These are phyloP conservation scores for Brotula barbata DNA, from an alignment of 2,797 vertebrate species.

Conservation along the genomic window DNA sequence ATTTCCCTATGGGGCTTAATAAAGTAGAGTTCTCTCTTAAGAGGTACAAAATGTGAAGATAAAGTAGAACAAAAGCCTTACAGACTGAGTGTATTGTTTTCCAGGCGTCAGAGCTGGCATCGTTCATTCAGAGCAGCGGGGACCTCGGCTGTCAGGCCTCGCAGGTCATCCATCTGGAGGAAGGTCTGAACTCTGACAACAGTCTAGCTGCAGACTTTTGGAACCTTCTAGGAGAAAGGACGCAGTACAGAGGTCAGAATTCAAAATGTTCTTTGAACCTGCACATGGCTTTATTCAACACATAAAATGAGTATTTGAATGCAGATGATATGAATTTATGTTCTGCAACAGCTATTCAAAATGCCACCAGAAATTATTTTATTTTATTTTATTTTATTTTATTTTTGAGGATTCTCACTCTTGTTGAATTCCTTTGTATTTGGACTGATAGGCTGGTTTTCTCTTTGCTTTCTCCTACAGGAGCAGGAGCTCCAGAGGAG, in stretches of 20 bases:
- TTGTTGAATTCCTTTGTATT: background rate
- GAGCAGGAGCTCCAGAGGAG: constrained; percentile 72
- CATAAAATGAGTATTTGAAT: no score
- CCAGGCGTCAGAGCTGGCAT: constrained; percentile 75
- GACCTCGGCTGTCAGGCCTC: constrained; percentile 78
- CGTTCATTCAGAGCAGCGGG: constrained; percentile 65
- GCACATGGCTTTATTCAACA: no score
- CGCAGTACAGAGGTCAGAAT: constrained; percentile 73
- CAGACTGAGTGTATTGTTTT: background rate
- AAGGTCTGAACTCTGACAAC: constrained; percentile 74
- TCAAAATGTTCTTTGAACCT: no score
- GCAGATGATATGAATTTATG: no score
- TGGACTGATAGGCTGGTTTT: background rate
- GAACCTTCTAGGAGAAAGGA: constrained; percentile 78
- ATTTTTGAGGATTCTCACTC: no score
- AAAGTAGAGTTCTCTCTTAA: no score
- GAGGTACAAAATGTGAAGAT: no score
- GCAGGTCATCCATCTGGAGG: constrained; percentile 74
- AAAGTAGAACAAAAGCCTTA: background rate
- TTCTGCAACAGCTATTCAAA: no score
- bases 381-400: background rate
- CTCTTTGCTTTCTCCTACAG: constrained; percentile 45
- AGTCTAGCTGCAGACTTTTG: constrained; percentile 76
- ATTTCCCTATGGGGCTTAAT: no score
- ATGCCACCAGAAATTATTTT: background rate